Base-by-base conservation (phyloP, 92 coral and sea anemone genomes). In the Metridium senile region DNA sequence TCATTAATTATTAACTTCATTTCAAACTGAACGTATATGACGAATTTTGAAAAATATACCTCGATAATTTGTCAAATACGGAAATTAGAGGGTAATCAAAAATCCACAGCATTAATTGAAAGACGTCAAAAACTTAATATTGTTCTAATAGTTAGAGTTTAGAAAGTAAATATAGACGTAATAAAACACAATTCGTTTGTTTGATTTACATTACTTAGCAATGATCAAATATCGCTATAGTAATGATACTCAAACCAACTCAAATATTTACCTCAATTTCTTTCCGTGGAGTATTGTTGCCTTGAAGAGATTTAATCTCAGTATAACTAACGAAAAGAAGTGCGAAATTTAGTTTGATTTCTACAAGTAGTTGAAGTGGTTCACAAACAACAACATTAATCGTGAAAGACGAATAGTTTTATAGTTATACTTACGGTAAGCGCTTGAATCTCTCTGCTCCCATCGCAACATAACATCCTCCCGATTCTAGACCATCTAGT, bases 391-490 rank as follows among this genome's bases (percentile, higher is more conserved):
- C n/a, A n/a, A n/a, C n/a, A n/a, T n/a, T n/a, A n/a, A n/a, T n/a
- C n/a, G n/a, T n/a, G n/a, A n/a, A n/a, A n/a, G n/a, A n/a, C n/a
- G n/a, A n/a, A n/a, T n/a, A 70, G 28, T 70, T 70, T 26, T 26
- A 19, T 13, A 54, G 59, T 13, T 54, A 9, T 56, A 77, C 87
- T 72, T 46, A 87, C 92, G 43, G 85, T 9, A 87, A 20, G 34
- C 73, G 81, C 74, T 83, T 83, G 59, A 87, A 87, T 65, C 74
- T 58, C 58, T 83, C 92, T 19, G 74, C 62, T 21, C 97, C 98
- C 26, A 86, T 84, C 17, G 86, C 98, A 16, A 93, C 93, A 81
- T 93, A 93, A 30, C 70, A 85, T 16, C 91, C 87, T 22, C 91
- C 97, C 1, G 91, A 58, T 65, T 88, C 75, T 27, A 93, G 75